Conservation (phyloP, 2,113 vertebrate genomes). For the Engraulis encrasicolus region DNA sequence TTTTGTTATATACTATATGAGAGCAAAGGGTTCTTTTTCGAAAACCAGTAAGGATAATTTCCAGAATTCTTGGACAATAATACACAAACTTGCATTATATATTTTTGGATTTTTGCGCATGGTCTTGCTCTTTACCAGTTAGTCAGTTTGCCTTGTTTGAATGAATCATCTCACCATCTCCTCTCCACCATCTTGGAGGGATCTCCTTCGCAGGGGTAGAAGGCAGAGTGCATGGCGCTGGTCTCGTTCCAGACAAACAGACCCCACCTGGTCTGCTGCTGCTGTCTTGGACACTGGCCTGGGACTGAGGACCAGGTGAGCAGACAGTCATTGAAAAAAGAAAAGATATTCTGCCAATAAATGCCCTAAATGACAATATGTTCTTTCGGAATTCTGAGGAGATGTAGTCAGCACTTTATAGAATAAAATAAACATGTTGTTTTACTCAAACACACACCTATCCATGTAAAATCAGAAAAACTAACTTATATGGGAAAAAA, state of each 20-base stretch:
- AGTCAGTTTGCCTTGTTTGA: neutral
- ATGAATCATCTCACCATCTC: constrained; percentile 74
- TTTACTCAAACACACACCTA: no score
- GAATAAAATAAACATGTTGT: no score
- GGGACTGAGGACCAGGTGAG: constrained; percentile 62
- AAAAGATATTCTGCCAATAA: neutral
- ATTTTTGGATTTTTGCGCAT: no score
- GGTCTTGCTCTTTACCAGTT: neutral
- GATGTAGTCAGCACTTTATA: no score
- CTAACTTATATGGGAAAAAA: no score
- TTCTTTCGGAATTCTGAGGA: no score
- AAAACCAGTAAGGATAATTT: neutral
- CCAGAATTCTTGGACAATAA: neutral
- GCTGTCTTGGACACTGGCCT: constrained; percentile 66
- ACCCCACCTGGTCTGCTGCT: constrained; percentile 70
- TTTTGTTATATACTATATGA: no score
- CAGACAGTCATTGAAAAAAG: constrained; percentile 5
- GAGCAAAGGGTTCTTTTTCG: neutral
- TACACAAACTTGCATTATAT: no score
- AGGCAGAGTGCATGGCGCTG: constrained; percentile 57
- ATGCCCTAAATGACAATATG: no score
- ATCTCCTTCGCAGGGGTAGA: constrained; percentile 73
- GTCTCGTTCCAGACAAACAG: constrained; percentile 78
- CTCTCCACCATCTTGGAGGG: constrained; percentile 63
- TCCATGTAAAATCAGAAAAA: no score